phyloP scores from a whole-genome alignment of 1,140 invertebrate species.

The Drosophila mojavensis region DNA sequence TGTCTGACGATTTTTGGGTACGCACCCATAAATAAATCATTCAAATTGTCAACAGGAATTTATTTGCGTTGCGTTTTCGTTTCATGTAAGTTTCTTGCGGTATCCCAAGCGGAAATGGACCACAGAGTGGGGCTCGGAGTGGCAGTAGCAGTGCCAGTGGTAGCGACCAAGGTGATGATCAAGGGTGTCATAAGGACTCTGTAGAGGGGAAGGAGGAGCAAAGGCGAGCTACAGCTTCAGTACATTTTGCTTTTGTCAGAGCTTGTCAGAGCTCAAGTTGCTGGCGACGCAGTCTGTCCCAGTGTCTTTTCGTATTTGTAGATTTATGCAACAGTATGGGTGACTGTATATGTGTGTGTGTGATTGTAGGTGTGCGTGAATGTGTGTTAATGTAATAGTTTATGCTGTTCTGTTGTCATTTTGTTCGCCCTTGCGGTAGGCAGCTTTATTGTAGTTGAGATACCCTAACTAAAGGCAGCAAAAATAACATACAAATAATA shows the following conservation, averaged over 20 bases:
- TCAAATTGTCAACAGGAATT: constrained; percentile 76
- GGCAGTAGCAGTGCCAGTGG: background rate
- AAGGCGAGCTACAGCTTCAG: background rate
- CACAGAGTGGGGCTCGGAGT: background rate
- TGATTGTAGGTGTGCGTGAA: constrained; percentile 27
- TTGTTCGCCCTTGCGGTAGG: constrained; percentile 48
- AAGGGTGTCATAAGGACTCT: background rate
- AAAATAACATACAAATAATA: no score
- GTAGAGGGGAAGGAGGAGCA: background rate
- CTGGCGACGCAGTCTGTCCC: constrained; percentile 18
- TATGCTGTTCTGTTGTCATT: constrained; percentile 7
- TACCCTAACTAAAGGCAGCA: constrained; percentile 18
- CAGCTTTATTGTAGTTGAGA: constrained; percentile 42
- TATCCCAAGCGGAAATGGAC: constrained; percentile 65
- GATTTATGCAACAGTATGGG: background rate
- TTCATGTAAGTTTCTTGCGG: constrained; percentile 55
- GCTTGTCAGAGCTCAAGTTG: constrained; percentile 34
- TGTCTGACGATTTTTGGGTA: constrained; percentile 51
- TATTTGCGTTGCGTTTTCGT: constrained; percentile 56
- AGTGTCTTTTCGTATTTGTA: constrained; percentile 6
- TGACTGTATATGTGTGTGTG: constrained; percentile 8
- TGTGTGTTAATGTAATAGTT: background rate
- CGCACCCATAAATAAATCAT: constrained; percentile 78
- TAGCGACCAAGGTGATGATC: background rate
- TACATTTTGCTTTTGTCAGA: constrained; percentile 60